Evolutionary conservation across 2,888 invertebrate species (phyloP).

Genomic region (Campoplex capitator): DNA sequence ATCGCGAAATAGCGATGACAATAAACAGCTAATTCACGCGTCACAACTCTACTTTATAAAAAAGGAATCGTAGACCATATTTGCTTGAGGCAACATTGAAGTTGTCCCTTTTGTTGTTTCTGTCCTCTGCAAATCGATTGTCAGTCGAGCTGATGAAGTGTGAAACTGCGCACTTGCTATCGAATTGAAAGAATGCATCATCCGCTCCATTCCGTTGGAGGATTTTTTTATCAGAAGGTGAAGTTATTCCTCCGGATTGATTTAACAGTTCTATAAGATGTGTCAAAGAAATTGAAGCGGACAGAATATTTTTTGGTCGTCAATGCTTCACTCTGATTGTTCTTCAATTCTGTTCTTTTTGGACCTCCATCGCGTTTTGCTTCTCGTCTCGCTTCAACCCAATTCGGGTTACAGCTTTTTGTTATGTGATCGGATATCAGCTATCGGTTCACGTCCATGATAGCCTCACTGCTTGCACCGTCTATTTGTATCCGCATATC

Average conservation of each 20-base stretch:
- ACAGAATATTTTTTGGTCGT: not conserved
- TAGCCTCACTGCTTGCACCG: conserved; percentile 10
- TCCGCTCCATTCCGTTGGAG: too few relatives aligned
- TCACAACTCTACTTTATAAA: too few relatives aligned
- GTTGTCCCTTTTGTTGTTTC: not conserved
- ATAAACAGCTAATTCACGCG: too few relatives aligned
- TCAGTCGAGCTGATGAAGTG: not conserved
- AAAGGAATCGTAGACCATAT: too few relatives aligned
- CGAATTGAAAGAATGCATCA: too few relatives aligned
- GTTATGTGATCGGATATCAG: conserved; percentile 29
- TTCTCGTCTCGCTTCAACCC: conserved; percentile 21
- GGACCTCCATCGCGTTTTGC: not conserved
- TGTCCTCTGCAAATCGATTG: not conserved
- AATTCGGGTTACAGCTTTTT: conserved; percentile 45
- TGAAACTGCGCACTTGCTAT: too few relatives aligned
- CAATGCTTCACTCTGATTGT: too few relatives aligned
- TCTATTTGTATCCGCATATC: conserved; percentile 17
- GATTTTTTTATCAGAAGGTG: not conserved
- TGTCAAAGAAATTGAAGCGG: not conserved
- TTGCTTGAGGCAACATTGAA: not conserved
- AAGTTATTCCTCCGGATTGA: not conserved
- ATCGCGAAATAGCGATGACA: too few relatives aligned
- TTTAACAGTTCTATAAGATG: not conserved
- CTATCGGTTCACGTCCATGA: conserved; percentile 21
- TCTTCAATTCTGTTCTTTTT: not conserved